phyloP scores from a whole-genome alignment of 2,888 invertebrate species.

The Anaspis maculata region DNA sequence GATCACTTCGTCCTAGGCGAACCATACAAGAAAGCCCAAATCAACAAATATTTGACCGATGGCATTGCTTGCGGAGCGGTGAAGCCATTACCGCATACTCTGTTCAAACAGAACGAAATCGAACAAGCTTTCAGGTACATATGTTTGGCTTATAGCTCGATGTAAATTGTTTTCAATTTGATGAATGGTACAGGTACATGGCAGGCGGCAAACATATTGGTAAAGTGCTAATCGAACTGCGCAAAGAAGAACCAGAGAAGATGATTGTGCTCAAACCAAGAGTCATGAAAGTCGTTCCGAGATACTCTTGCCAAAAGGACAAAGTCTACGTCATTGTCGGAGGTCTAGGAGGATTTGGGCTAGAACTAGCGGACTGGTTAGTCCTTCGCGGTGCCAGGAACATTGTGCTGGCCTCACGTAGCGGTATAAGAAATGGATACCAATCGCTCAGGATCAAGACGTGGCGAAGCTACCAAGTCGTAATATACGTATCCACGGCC shows the following conservation, averaged over 20 bases:
- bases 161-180: no score
- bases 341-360: no score
- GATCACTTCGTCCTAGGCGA: no score
- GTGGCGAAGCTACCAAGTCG: slow-evolving; percentile 64
- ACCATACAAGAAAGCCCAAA: no score
- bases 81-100: slow-evolving; percentile 56
- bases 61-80: slow-evolving; percentile 48
- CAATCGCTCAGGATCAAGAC: slow-evolving; percentile 38
- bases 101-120: slow-evolving; percentile 56
- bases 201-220: no score
- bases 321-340: slow-evolving; percentile 55
- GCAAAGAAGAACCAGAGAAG: slow-evolving; percentile 26
- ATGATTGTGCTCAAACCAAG: no score
- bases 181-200: no score
- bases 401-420: slow-evolving; percentile 63
- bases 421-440: slow-evolving; percentile 14
- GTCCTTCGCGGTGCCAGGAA: slow-evolving; percentile 72
- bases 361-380: slow-evolving; percentile 83
- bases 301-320: slow-evolving; percentile 7
- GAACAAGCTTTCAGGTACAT: slow-evolving; percentile 68
- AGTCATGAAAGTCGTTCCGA: no score
- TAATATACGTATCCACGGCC: slow-evolving; percentile 56
- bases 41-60: no score
- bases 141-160: no score
- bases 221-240: slow-evolving; percentile 49